Percentiles rank a stretch among this genome's conserved stretches.
Conservation (phyloP, 2,797 vertebrate genomes). For the Ara ararauna region DNA sequence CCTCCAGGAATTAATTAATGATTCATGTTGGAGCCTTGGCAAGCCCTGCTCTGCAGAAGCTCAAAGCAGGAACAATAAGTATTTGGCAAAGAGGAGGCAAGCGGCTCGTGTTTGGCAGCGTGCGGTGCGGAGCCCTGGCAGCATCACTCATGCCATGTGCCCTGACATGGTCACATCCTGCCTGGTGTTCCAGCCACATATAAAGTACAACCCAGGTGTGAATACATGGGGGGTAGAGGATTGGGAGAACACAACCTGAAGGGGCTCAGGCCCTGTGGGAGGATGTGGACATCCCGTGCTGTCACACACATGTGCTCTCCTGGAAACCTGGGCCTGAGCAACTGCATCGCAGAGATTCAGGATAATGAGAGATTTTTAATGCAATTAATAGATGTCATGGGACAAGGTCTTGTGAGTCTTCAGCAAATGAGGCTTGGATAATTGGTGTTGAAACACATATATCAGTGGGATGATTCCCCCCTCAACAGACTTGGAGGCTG, state of each 20-base stretch:
- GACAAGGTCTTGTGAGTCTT: constrained; percentile 45
- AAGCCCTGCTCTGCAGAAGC: constrained; percentile 37
- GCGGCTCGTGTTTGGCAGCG: neutral
- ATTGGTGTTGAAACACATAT: constrained; percentile 44
- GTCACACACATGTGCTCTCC: neutral
- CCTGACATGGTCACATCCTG: neutral
- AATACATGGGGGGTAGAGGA: neutral
- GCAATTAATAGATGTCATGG: constrained; percentile 60
- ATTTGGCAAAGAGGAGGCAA: constrained; percentile 46
- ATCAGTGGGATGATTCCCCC: neutral
- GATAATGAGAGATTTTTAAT: constrained; percentile 49
- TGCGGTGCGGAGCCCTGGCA: neutral
- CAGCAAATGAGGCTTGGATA: constrained; percentile 56
- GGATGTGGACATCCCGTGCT: fast-evolving
- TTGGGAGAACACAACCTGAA: neutral
- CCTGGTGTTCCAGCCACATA: neutral
- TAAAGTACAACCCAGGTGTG: neutral
- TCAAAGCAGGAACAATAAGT: constrained; percentile 63
- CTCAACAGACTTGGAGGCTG: neutral
- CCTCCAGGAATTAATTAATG: constrained; percentile 65
- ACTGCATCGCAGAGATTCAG: neutral
- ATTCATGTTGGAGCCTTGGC: constrained; percentile 61
- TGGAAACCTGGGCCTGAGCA: neutral
- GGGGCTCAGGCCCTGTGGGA: neutral
- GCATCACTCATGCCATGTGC: neutral